Evolutionary conservation across 2,888 invertebrate genomes (phyloP).

Genomic region (Epinotia demarniana): DNA sequence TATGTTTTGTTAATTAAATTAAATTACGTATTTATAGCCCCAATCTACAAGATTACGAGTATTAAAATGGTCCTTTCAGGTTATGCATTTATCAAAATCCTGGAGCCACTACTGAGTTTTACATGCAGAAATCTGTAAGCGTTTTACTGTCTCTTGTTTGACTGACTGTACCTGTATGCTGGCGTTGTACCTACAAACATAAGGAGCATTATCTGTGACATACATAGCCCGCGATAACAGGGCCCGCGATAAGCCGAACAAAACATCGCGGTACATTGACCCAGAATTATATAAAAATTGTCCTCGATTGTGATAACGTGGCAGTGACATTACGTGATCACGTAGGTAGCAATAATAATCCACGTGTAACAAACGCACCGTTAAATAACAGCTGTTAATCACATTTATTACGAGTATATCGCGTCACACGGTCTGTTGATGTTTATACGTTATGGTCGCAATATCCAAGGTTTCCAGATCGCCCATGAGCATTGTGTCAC

Average conservation of each 20-base stretch:
- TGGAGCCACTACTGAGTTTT: too few species aligned
- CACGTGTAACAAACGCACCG: conserved; percentile 36
- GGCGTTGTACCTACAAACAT: conserved; percentile 61
- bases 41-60: too few species aligned
- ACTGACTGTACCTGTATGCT: conserved; percentile 47
- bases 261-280: conserved; percentile 82
- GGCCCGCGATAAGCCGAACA: conserved; percentile 76
- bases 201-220: conserved; percentile 78
- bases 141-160: background rate
- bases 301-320: conserved; percentile 79
- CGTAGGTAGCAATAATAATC: conserved; percentile 54
- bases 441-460: conserved; percentile 10
- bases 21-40: too few species aligned
- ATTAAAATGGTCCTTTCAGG: too few species aligned
- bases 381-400: conserved; percentile 32
- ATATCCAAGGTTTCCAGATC: conserved; percentile 10
- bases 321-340: conserved; percentile 78
- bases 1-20: too few species aligned
- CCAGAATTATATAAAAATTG: conserved; percentile 84
- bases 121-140: background rate
- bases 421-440: conserved; percentile 20
- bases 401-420: conserved; percentile 15
- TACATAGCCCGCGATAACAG: conserved; percentile 76
- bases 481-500: conserved; percentile 4
- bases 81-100: background rate